Evolutionary conservation across 2,888 invertebrate genomes (phyloP).

Genomic region (Rhogogaster chlorosoma): DNA sequence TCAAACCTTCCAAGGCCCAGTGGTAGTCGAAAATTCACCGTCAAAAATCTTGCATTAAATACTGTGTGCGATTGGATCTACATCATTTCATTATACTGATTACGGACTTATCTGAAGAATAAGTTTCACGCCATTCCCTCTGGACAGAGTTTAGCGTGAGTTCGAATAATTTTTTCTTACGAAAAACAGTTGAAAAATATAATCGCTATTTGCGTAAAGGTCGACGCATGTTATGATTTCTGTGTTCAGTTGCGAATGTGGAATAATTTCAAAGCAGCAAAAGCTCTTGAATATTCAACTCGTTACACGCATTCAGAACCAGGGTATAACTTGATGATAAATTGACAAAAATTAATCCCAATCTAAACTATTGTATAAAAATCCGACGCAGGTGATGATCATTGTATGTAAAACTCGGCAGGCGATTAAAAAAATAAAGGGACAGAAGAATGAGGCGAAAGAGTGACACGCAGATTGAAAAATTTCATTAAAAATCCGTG

Average conservation of each 20-base stretch:
- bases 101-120: background rate
- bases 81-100: background rate
- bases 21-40: background rate
- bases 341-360: background rate
- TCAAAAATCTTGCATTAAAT: background rate
- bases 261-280: background rate
- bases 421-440: background rate
- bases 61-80: background rate
- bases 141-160: background rate
- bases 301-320: background rate
- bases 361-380: background rate
- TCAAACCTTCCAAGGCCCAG: background rate
- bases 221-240: background rate
- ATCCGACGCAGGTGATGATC: background rate
- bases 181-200: background rate
- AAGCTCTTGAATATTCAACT: constrained; percentile 19
- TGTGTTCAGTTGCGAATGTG: background rate
- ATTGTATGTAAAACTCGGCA: background rate
- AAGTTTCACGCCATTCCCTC: background rate
- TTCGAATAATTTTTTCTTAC: background rate
- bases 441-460: background rate
- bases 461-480: background rate
- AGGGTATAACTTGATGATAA: background rate
- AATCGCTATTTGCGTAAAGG: background rate
- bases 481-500: background rate